These are phyloP conservation scores for Labrus mixtus DNA, from an alignment of 2,113 vertebrate species.

Conservation along the genomic window DNA sequence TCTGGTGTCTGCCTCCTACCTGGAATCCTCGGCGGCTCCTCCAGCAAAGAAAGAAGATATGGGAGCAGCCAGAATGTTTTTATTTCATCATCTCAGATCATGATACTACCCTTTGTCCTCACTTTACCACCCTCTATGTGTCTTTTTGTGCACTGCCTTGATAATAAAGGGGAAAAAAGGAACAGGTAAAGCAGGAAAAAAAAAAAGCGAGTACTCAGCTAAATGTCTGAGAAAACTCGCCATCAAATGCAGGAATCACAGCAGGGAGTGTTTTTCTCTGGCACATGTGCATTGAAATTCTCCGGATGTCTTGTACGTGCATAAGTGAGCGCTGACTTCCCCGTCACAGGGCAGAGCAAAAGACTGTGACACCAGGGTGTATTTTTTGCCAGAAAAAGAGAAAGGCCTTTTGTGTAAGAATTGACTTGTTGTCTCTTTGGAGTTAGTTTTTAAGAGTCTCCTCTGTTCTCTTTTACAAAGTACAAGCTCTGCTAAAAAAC, in stretches of 20 bases:
- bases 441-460: conserved; percentile 57
- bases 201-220: conserved; percentile 35
- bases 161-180: conserved; percentile 15
- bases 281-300: conserved; percentile 19
- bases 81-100: conserved; percentile 69
- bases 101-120: conserved; percentile 37
- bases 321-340: conserved; percentile 11
- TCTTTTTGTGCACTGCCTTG: conserved; percentile 29
- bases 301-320: not conserved
- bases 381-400: conserved; percentile 38
- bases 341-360: conserved; percentile 20
- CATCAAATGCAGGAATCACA: conserved; percentile 48
- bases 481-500: conserved; percentile 48
- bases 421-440: conserved; percentile 56
- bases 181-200: conserved; percentile 37
- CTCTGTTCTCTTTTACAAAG: conserved; percentile 35
- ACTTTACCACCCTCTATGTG: conserved; percentile 39
- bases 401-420: conserved; percentile 41
- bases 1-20: conserved; percentile 62
- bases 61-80: conserved; percentile 40
- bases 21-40: conserved; percentile 67
- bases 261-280: conserved; percentile 30
- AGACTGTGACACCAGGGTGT: conserved; percentile 25
- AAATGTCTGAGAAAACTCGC: conserved; percentile 45
- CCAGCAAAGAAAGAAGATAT: conserved; percentile 45